These are phyloP conservation scores for Muscidifurax raptorellus DNA, from an alignment of 1,140 invertebrate species.

Conservation along the genomic window DNA sequence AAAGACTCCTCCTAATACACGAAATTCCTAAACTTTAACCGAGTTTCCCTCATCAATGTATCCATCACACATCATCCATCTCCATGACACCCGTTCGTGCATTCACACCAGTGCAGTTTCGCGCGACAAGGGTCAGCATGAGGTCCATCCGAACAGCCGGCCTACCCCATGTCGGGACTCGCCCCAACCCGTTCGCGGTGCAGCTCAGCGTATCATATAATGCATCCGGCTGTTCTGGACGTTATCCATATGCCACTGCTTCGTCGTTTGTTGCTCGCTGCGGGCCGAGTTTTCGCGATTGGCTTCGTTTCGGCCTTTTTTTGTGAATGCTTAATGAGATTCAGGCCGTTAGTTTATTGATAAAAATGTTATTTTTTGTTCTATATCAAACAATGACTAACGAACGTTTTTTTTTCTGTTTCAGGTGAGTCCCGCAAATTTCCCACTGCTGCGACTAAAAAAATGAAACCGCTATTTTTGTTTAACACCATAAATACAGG, in stretches of 20 bases:
- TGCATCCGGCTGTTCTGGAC: background rate
- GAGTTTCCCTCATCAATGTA: background rate
- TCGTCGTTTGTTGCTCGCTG: background rate
- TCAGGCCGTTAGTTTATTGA: background rate
- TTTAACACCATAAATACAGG: background rate
- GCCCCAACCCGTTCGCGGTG: background rate
- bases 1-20: background rate
- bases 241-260: background rate
- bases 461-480: background rate
- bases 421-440: conserved; percentile 27
- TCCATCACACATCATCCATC: background rate
- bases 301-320: background rate
- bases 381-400: background rate
- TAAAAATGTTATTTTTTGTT: background rate
- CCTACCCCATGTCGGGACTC: background rate
- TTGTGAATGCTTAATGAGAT: background rate
- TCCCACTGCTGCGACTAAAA: background rate
- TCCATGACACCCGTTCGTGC: background rate
- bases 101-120: background rate
- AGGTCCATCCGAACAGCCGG: conserved; percentile 10
- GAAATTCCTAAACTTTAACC: background rate
- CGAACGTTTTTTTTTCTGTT: conserved; percentile 29
- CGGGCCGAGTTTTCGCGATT: background rate
- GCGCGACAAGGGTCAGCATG: conserved; percentile 1
- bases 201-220: conserved; percentile 1